Conservation (phyloP, 2,888 invertebrate genomes). For the Phytoseiulus persimilis region DNA sequence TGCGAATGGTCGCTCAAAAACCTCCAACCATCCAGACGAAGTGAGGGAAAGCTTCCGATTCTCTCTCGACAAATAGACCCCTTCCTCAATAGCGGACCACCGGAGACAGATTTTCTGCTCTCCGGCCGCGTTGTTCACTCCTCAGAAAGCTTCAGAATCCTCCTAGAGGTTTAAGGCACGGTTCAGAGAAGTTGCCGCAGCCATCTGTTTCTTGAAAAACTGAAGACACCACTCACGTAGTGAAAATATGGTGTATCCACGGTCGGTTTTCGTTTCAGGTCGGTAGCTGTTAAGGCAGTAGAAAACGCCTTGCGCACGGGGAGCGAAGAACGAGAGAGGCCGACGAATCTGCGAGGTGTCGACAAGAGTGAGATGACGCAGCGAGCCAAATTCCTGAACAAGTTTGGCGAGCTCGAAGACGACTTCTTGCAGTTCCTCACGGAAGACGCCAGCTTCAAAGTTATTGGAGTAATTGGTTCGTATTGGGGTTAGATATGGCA, state of each 20-base stretch:
- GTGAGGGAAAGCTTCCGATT: background rate
- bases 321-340: background rate
- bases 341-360: background rate
- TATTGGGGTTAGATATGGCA: too few relatives aligned
- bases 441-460: conserved; percentile 12
- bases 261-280: background rate
- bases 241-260: background rate
- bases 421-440: conserved; percentile 20
- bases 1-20: background rate
- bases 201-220: too few relatives aligned
- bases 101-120: too few relatives aligned
- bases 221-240: too few relatives aligned
- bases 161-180: too few relatives aligned
- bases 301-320: conserved; percentile 14
- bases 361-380: conserved; percentile 25
- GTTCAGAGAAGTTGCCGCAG: too few relatives aligned
- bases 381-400: conserved; percentile 30
- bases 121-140: too few relatives aligned
- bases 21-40: background rate
- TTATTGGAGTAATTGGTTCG: conserved; percentile 19
- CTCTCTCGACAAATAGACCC: too few relatives aligned
- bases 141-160: too few relatives aligned
- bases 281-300: background rate
- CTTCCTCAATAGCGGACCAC: too few relatives aligned
- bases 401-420: conserved; percentile 24